A percentile compares a stretch with the other conserved stretches of the same genome.
phyloP scores from a whole-genome alignment of 1,140 invertebrate genomes.

The Bombus balteatus region DNA sequence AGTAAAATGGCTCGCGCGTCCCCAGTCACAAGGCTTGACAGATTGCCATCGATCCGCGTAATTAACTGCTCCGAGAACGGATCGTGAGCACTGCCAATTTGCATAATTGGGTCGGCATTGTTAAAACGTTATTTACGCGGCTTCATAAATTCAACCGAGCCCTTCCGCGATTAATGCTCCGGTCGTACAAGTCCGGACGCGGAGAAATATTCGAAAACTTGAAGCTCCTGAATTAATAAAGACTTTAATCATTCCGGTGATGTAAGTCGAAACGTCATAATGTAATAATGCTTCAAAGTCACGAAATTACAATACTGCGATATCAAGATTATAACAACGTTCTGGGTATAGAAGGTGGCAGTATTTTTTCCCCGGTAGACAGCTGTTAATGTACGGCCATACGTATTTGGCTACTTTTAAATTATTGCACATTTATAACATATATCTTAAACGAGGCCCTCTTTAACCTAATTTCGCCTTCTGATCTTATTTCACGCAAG shows the following conservation, averaged over 20 bases:
- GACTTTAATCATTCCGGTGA: too few relatives aligned
- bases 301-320: background rate
- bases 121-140: constrained; percentile 46
- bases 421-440: too few relatives aligned
- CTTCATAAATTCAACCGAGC: constrained; percentile 3
- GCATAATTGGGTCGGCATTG: constrained; percentile 54
- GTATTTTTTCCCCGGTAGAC: background rate
- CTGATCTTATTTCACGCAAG: too few relatives aligned
- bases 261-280: background rate
- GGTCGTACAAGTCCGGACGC: too few relatives aligned
- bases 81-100: constrained; percentile 44
- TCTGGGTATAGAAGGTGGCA: background rate
- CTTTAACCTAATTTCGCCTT: too few relatives aligned
- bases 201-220: too few relatives aligned
- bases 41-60: constrained; percentile 35
- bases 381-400: background rate
- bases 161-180: constrained; percentile 16
- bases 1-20: background rate
- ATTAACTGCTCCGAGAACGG: constrained; percentile 29
- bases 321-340: background rate
- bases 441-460: too few relatives aligned
- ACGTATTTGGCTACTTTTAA: too few relatives aligned
- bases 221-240: too few relatives aligned
- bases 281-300: background rate
- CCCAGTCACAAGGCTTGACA: constrained; percentile 8